Conservation (phyloP, 30 jellyfish, hydroid and myxozoan species). For the Cassiopea andromeda region DNA sequence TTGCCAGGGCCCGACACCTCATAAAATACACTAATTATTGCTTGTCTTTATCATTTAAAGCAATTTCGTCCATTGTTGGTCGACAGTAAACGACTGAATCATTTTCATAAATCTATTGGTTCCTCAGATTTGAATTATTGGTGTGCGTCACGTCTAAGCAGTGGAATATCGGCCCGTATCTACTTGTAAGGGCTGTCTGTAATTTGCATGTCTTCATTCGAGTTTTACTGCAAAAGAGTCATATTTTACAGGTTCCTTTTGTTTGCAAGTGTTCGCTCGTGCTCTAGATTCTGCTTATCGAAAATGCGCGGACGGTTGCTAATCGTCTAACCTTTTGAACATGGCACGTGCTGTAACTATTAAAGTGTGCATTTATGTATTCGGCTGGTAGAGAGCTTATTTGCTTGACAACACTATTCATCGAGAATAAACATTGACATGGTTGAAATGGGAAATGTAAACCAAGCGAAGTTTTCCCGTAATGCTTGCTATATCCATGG, state of each 20-base stretch:
- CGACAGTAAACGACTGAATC: no score
- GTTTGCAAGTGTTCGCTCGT: constrained; percentile 9
- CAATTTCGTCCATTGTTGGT: no score
- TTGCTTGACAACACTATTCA: constrained; percentile 16
- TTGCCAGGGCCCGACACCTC: no score
- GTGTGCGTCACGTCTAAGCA: no score
- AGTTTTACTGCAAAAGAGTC: background rate
- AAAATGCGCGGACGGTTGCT: background rate
- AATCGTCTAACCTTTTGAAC: constrained; percentile 1
- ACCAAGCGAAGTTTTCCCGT: constrained; percentile 32
- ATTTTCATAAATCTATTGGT: no score
- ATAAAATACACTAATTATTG: no score
- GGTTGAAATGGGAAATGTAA: background rate
- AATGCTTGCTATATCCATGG: constrained; percentile 46
- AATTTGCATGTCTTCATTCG: background rate
- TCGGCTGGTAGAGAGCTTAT: constrained; percentile 12
- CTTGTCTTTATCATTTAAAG: no score
- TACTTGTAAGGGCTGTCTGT: background rate
- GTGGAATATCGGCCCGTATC: background rate
- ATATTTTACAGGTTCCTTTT: background rate
- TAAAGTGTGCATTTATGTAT: constrained; percentile 5
- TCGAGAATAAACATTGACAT: constrained; percentile 29
- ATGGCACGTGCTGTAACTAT: constrained; percentile 48
- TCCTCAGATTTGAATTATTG: no score
- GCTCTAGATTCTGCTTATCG: constrained; percentile 5